Evolutionary conservation across 2,888 invertebrate species (phyloP).

Genomic region (Venusia cambrica): DNA sequence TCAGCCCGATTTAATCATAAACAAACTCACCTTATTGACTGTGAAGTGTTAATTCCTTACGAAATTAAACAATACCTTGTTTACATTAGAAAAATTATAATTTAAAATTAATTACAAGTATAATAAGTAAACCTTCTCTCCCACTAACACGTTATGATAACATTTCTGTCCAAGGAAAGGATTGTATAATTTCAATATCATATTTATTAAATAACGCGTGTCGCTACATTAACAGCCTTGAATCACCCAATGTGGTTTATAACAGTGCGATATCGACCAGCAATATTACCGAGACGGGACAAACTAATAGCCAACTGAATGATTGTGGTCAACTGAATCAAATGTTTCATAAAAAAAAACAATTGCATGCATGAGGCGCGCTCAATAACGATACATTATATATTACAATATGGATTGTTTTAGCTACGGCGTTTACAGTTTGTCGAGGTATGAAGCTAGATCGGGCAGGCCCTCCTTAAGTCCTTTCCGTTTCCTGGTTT

Average conservation of each 20-base stretch:
- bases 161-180: conserved; percentile 38
- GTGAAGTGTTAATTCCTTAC: conserved; percentile 20
- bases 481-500: conserved; percentile 99
- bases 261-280: conserved; percentile 56
- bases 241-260: conserved; percentile 45
- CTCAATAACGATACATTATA: conserved; percentile 63
- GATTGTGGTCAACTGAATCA: conserved; percentile 47
- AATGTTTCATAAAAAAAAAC: conserved; percentile 41
- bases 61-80: conserved; percentile 54
- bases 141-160: conserved; percentile 48
- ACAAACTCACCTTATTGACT: conserved; percentile 42
- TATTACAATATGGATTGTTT: conserved; percentile 71
- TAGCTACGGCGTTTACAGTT: conserved; percentile 90
- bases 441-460: conserved; percentile 97
- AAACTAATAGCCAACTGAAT: conserved; percentile 39
- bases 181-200: conserved; percentile 31
- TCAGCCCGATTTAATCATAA: conserved; percentile 14
- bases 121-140: conserved; percentile 60
- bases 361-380: conserved; percentile 60
- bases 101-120: conserved; percentile 80
- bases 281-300: conserved; percentile 49
- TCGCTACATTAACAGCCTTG: conserved; percentile 39
- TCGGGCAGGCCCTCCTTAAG: conserved; percentile 98
- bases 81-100: conserved; percentile 80
- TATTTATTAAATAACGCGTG: conserved; percentile 31